Evolutionary conservation across 1,140 invertebrate genomes (phyloP).

Genomic region (Palaemon carinicauda): DNA sequence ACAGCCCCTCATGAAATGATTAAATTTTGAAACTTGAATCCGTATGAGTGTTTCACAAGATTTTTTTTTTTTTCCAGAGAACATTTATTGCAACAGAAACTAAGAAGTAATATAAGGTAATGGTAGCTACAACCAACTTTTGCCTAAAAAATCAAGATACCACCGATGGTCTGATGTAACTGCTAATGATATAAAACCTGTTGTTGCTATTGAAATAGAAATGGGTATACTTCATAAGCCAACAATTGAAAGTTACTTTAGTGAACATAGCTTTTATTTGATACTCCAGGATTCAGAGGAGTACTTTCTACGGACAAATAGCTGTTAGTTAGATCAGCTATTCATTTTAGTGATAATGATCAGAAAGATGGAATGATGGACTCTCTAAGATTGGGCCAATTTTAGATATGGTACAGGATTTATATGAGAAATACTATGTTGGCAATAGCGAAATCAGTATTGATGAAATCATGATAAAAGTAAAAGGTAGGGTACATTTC

Average conservation of each 20-base stretch:
- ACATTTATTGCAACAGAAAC: neutral
- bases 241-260: neutral
- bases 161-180: neutral
- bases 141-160: neutral
- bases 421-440: neutral
- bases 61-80: too few relatives aligned
- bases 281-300: conserved; percentile 1
- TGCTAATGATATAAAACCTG: conserved; percentile 2
- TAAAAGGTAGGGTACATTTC: neutral
- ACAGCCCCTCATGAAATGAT: too few relatives aligned
- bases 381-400: conserved; percentile 12
- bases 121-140: neutral
- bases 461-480: conserved; percentile 2
- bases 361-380: too few relatives aligned
- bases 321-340: neutral
- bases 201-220: neutral
- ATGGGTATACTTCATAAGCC: neutral
- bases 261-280: too few relatives aligned
- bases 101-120: neutral
- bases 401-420: neutral
- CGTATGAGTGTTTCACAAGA: too few relatives aligned
- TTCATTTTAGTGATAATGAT: too few relatives aligned
- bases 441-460: neutral
- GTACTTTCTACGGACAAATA: neutral
- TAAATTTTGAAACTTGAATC: too few relatives aligned